Base-by-base conservation (phyloP, 1,140 invertebrate species). In the Agraylea sexmaculata region DNA sequence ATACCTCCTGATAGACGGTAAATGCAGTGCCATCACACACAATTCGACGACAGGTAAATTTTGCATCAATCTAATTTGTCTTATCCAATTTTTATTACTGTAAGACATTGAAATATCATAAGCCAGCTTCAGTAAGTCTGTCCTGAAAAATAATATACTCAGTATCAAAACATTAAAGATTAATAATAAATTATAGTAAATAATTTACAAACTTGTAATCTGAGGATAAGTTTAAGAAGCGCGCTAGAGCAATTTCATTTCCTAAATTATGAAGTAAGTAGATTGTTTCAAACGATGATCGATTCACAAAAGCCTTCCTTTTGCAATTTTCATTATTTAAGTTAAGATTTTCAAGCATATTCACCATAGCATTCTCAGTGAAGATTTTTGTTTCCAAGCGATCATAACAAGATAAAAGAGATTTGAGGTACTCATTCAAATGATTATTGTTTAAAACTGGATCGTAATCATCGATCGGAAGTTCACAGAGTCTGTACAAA, bases 261-360 rank as follows among this genome's bases (percentile, higher is more conserved):
- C 73, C 67, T 42, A 77, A 57, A 57, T 75, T 70, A 39, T 71
- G 60, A 21, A 78, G 51, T 38, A 78, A 55, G 50, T 77, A 76
- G 8, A 77, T 50, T 29, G 65, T 62, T 53, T 79, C 75, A 16
- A 67, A 41, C 2, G 64, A 45, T 1, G 52, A 46, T 40, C 54
- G 50, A 40, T 65, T 58, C 50, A 46, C 52, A 7, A 10, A 42
- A 2, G 52, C 23, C n/a, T 43, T 42, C 30, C 45, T 36, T 10
- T 42, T 30, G 7, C 16, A 32, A 40, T 8, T 37, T 10, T 53
- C 50, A 25, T 53, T 43, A 12, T 42, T 46, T 2, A 54, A 12
- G 23, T 37, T 37, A 2, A 8, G 13, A 17, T 35, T 40, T 23
- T 51, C 10, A 47, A 47, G 42, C 29, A 50, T 22, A 11, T 39